Evolutionary conservation across 2,888 invertebrate species (phyloP), one percentile per base, ranked within the genome.

Genomic region (Athalia circularis): DNA sequence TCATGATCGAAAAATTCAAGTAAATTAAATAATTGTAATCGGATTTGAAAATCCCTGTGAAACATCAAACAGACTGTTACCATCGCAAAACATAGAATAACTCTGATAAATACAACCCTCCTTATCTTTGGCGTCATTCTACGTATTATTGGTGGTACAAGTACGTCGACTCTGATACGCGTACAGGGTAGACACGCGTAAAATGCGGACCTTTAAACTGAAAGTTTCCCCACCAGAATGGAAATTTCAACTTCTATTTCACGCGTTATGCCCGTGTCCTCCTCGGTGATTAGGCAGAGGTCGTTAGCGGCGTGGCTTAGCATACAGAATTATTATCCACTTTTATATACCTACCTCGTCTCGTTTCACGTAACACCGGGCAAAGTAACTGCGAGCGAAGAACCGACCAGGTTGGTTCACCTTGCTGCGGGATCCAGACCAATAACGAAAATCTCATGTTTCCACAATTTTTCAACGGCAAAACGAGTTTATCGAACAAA

Each of bases 241-340:
- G 75, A 75, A 75, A 75, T 75, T 75, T 64, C 75, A 75, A 75
- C 75, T 75, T 75, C 75, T 75, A 75, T 62, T 75, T 75, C 75
- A 64, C 75, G 75, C 75, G 75, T 75, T 75, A 75, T 64, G 75
- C 75, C 75, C 61, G 75, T 62, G 52, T 75, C 75, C 75, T 75
- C 62, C 62, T 57, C 57, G 75, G 75, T 75, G 75, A 75, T 75
- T 75, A 75, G 75, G 75, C 75, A 62, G 48, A 61, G 75, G 75
- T 75, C 75, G 75, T 75, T 75, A 62, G 75, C 75, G 61, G 64
- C 45, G 11, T 15, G 50, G 64, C 52, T 75, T 62, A 50, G 62
- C 75, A 50, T 75, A 75, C 75, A 62, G 62, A 61, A 57, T 72
- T 72, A 61, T 75, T 48, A 75, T 52, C 61, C 75, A 75, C 64